Base-by-base conservation (phyloP, 2,888 invertebrate species). In the Polia nebulosa region DNA sequence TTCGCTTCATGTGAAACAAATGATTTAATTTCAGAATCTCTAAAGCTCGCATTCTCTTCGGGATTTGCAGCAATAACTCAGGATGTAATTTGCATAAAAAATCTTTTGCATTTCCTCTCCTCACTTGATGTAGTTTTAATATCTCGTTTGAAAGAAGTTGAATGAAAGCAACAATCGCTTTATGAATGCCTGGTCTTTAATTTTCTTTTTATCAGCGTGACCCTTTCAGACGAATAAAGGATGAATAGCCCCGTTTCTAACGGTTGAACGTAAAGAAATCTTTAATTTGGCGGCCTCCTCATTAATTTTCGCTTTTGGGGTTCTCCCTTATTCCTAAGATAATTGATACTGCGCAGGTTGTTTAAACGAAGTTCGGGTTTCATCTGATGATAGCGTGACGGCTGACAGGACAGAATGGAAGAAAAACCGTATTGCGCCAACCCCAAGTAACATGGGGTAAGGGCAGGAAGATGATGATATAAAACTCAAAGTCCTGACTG, bases 61-160 rank as follows among this genome's bases (percentile, higher is more conserved):
- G 68, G 51, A 74, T 78, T 68, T 67, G 62, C 58, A 59, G 61
- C 74, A 78, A 81, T 79, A 82, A 82, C 78, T 82, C 75, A 80
- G 67, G 70, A 67, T 70, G 75, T 76, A 81, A 85, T 87, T 87
- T 87, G 74, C 79, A 86, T 85, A 83, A 85, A 85, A 85, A 83
- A 79, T 68, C 72, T 76, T 82, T 73, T 72, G 75, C 80, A 76
- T 82, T 81, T 82, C 76, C 76, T 72, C 52, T 71, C 47, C 65
- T 80, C 79, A 78, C 85, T 87, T 86, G 84, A 88, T 88, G 79
- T 86, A 84, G 83, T 89, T 90, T 90, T 89, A 90, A 90, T 85
- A 85, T 83, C 78, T 77, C 68, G 15, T 62, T 70, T 77, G 55
- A 80, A 79, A 73, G 74, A 68, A 74, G 66, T 75, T 72, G 80